Conservation (phyloP, 2,888 invertebrate species). For the Drosophila pseudotalamancana region DNA sequence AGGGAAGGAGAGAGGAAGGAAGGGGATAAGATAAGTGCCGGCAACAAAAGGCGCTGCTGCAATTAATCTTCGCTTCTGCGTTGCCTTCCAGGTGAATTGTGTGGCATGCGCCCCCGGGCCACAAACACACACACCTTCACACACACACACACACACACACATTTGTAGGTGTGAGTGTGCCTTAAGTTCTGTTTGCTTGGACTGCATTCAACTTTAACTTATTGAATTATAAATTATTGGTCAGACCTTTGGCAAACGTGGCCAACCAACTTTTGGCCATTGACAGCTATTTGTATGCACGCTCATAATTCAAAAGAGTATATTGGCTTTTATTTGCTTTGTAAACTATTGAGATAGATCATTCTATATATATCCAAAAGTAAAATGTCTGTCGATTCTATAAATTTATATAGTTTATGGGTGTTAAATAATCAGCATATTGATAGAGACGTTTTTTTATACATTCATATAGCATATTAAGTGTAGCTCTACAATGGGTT, state of each 20-base stretch:
- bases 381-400: too few species aligned
- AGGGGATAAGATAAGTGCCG: constrained; percentile 56
- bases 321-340: not conserved
- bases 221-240: constrained; percentile 76
- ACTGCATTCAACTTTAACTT: constrained; percentile 79
- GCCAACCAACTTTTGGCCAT: constrained; percentile 71
- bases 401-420: too few species aligned
- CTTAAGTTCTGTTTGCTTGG: constrained; percentile 42
- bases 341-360: too few species aligned
- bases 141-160: not conserved
- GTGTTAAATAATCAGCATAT: too few species aligned
- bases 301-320: not conserved
- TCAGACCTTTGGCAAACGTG: constrained; percentile 43
- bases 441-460: too few species aligned
- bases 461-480: too few species aligned
- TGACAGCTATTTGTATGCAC: constrained; percentile 64
- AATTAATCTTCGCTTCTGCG: constrained; percentile 80
- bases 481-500: too few species aligned
- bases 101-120: constrained; percentile 75
- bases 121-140: constrained; percentile 11
- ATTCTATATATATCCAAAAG: too few species aligned
- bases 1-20: not conserved
- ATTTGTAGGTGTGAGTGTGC: constrained; percentile 20
- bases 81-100: constrained; percentile 78
- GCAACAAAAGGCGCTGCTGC: constrained; percentile 77